Base-by-base conservation (phyloP, 2,113 vertebrate genomes). In the Bucco capensis region DNA sequence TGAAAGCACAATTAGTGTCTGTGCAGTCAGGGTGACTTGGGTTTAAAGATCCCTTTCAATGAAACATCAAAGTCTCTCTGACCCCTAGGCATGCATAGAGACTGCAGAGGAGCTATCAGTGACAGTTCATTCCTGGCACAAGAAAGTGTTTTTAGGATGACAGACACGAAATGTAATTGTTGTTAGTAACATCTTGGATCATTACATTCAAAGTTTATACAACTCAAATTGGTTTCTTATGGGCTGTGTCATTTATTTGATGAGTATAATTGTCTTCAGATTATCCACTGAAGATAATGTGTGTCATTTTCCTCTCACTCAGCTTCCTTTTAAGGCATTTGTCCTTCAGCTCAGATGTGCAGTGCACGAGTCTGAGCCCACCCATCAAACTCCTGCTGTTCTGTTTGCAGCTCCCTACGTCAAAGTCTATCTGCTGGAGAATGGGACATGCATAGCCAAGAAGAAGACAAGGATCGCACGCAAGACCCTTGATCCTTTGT, bases 401-500 rank as follows among this genome's bases (percentile, higher is more conserved):
- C 57, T 97, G 66, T 88, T 93, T 94, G 73, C 96, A 99, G 99
- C 99, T 96, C 99, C 99, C 0, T 99, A 99, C 69, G 99, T 99
- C 93, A 99, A 99, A 97, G 99, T 99, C 19, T 99, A 99, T 73
- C 97, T 99, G 93, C 96, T 99, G 97, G 99, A 99, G 97, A 99
- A 99, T 50, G 99, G 99, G 93, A 98, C 98, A 7, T 99, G 99
- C 64, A 98, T 99, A 97, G 99, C 99, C 96, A 99, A 99, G 97
- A 99, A 99, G 98, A 99, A 99, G 98, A 99, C 99, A 83, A 99
- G 99, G 97, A 99, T 99, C 97, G 99, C 99, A 92, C 97, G 99
- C 94, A 99, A 99, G 97, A 99, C 99, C 15, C 98, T 99, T 60
- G 99, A 99, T 96, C 99, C 99, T 51, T 97, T 99, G 85, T 99